A percentile compares a stretch with the other conserved stretches of the same genome.
phyloP scores from a whole-genome alignment of 2,113 vertebrate genomes.

The Brienomyrus brachyistius region DNA sequence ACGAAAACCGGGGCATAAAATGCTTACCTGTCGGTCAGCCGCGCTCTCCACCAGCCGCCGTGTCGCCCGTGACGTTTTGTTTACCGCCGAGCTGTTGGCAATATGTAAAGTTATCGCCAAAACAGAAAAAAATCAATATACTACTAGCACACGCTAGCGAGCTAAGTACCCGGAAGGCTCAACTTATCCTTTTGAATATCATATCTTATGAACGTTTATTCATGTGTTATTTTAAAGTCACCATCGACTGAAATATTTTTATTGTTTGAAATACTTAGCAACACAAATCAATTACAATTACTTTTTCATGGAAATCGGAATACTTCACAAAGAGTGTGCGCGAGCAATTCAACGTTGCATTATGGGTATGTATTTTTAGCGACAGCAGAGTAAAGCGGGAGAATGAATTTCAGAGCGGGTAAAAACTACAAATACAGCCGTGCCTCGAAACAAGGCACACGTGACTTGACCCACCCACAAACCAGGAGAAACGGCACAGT shows the following conservation, averaged over 20 bases:
- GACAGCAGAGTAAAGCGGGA: not conserved
- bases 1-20: not conserved
- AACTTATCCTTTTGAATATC: not conserved
- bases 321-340: constrained; percentile 18
- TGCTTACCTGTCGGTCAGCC: constrained; percentile 11
- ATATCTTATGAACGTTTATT: not conserved
- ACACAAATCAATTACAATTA: constrained; percentile 17
- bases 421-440: constrained; percentile 10
- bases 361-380: constrained; percentile 12
- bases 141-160: not conserved
- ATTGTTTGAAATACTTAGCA: constrained; percentile 17
- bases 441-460: not conserved
- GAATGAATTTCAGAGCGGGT: not conserved
- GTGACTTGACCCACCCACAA: not conserved
- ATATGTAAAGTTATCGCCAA: constrained; percentile 12
- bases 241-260: not conserved
- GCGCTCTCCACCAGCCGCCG: not conserved
- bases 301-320: constrained; percentile 14
- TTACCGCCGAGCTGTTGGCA: constrained; percentile 4
- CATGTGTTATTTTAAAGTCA: not conserved
- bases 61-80: not conserved
- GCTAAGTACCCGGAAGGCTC: not conserved
- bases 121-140: not conserved
- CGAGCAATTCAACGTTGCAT: not conserved
- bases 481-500: not conserved